These are phyloP conservation scores for Scleropages formosus DNA, from an alignment of 2,797 vertebrate species.

Conservation along the genomic window DNA sequence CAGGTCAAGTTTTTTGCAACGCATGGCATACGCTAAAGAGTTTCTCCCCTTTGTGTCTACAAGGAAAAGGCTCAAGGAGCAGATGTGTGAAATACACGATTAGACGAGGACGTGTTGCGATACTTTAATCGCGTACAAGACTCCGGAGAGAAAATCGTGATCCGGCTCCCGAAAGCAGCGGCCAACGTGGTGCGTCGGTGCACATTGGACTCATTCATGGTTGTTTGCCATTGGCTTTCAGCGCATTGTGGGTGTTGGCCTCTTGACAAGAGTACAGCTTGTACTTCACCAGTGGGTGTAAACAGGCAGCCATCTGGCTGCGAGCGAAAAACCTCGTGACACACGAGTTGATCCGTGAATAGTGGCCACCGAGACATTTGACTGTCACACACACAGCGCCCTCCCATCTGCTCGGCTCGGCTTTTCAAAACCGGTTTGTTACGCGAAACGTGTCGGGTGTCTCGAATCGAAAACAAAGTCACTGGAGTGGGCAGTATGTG, in stretches of 20 bases:
- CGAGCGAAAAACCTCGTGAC: neutral
- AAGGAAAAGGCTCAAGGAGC: neutral
- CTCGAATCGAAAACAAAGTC: too few species aligned
- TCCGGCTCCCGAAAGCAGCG: neutral
- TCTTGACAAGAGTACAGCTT: slow-evolving; percentile 6
- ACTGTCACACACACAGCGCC: neutral
- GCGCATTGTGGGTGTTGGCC: neutral
- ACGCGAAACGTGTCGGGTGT: too few species aligned
- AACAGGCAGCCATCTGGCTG: neutral
- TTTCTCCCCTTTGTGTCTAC: neutral
- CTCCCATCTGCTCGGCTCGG: neutral
- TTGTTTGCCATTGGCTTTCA: neutral
- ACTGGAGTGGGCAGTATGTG: too few species aligned
- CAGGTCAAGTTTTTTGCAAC: neutral
- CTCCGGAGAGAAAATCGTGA: neutral
- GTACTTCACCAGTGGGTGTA: neutral
- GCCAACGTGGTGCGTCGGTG: neutral
- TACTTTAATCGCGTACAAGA: neutral
- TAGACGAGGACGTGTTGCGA: neutral
- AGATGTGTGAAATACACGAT: neutral
- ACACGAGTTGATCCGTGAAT: neutral
- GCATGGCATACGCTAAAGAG: neutral
- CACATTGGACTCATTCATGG: neutral
- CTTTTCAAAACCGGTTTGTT: neutral
- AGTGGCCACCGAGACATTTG: neutral